phyloP scores from a whole-genome alignment of 2,797 vertebrate genomes.

The Notolepis coatsorum region DNA sequence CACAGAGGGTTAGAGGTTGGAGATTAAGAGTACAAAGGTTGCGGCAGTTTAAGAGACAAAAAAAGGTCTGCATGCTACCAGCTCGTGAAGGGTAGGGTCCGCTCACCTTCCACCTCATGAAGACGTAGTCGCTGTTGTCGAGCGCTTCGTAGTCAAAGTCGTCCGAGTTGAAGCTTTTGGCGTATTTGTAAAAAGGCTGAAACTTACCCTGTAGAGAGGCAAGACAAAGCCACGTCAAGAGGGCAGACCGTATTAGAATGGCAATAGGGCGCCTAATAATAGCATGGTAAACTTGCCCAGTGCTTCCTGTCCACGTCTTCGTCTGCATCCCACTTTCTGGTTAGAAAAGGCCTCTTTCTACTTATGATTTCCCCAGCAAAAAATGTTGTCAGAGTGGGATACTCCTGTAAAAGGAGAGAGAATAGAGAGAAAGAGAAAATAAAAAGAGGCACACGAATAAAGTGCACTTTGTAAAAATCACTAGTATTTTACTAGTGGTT shows the following conservation, averaged over 20 bases:
- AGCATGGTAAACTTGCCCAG: no score
- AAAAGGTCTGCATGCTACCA: no score
- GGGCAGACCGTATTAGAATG: not conserved
- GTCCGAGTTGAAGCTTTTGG: slow-evolving; percentile 97
- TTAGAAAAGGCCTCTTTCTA: slow-evolving; percentile 95
- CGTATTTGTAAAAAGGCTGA: slow-evolving; percentile 98
- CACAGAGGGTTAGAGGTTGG: not conserved
- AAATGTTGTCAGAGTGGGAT: slow-evolving; percentile 96
- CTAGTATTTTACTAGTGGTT: no score
- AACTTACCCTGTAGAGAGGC: slow-evolving; percentile 99
- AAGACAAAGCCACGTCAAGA: no score
- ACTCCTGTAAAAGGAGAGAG: slow-evolving; percentile 83
- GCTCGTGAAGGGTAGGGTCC: no score
- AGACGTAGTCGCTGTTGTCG: slow-evolving; percentile 96
- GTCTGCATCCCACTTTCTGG: slow-evolving; percentile 97
- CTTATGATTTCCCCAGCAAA: slow-evolving; percentile 99
- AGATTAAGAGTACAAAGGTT: no score
- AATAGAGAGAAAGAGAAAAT: no score
- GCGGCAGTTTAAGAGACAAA: no score
- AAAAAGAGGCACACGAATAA: no score
- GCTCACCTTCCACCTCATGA: slow-evolving; percentile 98
- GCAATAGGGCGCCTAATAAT: no score
- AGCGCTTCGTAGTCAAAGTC: slow-evolving; percentile 97
- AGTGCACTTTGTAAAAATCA: no score
- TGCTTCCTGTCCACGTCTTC: slow-evolving; percentile 98